Evolutionary conservation across 2,797 vertebrate genomes (phyloP).

Genomic region (Alca torda): DNA sequence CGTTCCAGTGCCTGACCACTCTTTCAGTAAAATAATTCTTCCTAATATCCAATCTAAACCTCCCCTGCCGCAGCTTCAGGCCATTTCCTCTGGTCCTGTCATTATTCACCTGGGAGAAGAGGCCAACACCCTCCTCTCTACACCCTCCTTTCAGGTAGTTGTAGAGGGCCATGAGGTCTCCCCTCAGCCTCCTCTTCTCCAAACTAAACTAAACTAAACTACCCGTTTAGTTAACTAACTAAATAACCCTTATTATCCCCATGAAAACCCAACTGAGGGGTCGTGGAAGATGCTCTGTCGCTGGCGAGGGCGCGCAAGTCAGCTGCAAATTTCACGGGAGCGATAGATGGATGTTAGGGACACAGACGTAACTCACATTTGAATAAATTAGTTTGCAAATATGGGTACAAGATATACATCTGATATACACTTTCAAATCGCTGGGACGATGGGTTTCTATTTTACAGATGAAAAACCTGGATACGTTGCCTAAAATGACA

Average conservation of each 20-base stretch:
- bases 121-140: no score
- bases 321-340: not conserved
- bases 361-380: not conserved
- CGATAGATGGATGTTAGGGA: rapidly evolving
- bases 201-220: no score
- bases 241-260: not conserved
- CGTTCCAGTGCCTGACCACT: no score
- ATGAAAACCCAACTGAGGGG: not conserved
- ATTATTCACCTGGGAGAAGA: no score
- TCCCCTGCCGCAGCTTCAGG: no score
- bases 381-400: not conserved
- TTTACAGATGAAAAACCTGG: not conserved
- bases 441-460: not conserved
- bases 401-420: not conserved
- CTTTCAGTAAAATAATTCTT: no score
- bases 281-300: rapidly evolving
- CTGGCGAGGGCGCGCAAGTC: not conserved
- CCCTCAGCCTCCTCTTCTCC: no score
- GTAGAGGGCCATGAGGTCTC: no score
- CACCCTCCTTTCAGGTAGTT: no score
- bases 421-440: not conserved
- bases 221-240: no score
- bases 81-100: no score
- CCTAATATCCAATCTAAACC: no score
- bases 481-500: not conserved